phyloP scores from a whole-genome alignment of 1,140 invertebrate species.

The Neuroterus valhalla region DNA sequence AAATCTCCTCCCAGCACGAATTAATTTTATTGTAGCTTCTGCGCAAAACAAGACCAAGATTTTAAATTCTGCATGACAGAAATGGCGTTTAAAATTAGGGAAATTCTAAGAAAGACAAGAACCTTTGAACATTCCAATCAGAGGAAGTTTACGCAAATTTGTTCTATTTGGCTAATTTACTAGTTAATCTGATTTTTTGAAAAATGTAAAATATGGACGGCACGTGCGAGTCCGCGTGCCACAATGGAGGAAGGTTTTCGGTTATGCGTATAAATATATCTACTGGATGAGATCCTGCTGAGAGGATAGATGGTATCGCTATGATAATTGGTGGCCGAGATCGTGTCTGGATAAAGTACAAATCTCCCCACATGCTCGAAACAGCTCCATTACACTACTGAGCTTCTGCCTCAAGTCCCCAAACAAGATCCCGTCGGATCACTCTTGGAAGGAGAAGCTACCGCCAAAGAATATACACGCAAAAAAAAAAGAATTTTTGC shows the following conservation, averaged over 20 bases:
- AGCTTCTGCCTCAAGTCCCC: conserved; percentile 20
- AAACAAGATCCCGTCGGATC: conserved; percentile 25
- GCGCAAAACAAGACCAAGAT: no score
- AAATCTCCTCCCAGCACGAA: no score
- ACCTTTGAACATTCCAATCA: no score
- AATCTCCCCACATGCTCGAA: conserved; percentile 38
- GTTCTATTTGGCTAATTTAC: no score
- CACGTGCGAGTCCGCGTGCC: conserved; percentile 18
- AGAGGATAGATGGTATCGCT: conserved; percentile 51
- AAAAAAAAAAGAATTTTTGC: conserved; percentile 2
- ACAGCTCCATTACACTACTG: conserved; percentile 48
- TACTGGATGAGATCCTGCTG: conserved; percentile 1
- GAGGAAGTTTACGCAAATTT: no score
- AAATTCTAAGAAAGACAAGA: no score
- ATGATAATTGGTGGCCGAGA: conserved; percentile 57
- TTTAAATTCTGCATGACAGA: no score
- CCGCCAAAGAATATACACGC: conserved; percentile 12
- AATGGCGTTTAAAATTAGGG: no score
- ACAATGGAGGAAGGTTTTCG: conserved; percentile 1
- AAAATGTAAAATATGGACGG: neutral
- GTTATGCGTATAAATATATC: conserved; percentile 21
- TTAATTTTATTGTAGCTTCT: no score
- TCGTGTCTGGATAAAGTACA: conserved; percentile 55
- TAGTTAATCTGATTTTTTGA: no score
- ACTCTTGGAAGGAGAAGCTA: conserved; percentile 13